Conservation (phyloP, 2,797 vertebrate genomes). For the Enoplosus armatus region DNA sequence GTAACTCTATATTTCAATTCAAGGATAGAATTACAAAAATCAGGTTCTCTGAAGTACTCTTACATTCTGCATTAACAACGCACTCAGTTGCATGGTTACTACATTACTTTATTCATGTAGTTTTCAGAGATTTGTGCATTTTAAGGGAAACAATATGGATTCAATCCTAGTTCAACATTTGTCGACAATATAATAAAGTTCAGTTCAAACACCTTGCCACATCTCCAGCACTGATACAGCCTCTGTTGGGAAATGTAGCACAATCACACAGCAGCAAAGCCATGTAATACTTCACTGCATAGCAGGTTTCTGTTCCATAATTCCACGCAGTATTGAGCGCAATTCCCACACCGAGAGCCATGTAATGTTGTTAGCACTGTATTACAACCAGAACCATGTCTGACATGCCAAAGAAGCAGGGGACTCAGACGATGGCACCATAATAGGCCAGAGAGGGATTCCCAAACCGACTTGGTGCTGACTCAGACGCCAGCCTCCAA, state of each 20-base stretch:
- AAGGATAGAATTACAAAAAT: slow-evolving; percentile 13
- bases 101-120: slow-evolving; percentile 20
- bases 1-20: slow-evolving; percentile 17
- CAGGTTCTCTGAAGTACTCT: neutral
- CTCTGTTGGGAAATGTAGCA: neutral
- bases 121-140: neutral
- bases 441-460: slow-evolving; percentile 76
- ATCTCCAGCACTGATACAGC: slow-evolving; percentile 1
- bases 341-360: neutral
- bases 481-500: slow-evolving; percentile 64
- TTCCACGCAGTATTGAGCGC: neutral
- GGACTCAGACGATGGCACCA: slow-evolving; percentile 56
- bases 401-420: slow-evolving; percentile 37
- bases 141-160: neutral
- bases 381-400: slow-evolving; percentile 34
- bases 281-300: neutral
- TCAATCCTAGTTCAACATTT: neutral
- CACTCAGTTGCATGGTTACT: neutral
- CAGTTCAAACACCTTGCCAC: slow-evolving; percentile 13
- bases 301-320: neutral
- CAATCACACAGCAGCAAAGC: neutral
- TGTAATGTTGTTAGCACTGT: neutral
- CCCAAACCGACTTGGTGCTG: slow-evolving; percentile 75
- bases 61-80: neutral
- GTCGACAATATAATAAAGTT: neutral